Base-by-base conservation (phyloP, 2,888 invertebrate genomes). In the Phaonia tiefii region DNA sequence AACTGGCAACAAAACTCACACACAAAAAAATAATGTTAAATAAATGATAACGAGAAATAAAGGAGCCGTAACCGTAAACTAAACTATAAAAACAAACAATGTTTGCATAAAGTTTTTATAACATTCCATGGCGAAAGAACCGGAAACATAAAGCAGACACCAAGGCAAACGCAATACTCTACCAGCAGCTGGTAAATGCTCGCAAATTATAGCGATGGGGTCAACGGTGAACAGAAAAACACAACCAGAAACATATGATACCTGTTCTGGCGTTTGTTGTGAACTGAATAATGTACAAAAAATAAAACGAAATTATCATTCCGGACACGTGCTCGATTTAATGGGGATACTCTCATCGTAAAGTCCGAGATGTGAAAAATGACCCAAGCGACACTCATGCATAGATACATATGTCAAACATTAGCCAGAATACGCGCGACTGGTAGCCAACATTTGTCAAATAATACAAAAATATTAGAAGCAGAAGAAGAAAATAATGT, bases 51-150 rank as follows among this genome's bases (percentile, higher is more conserved):
- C 42, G 22, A 58, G n/a, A 26, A 54, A 39, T n/a, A 42, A 69
- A 42, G 54, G 54, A 54, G n/a, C n/a, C n/a, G n/a, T 69, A 69
- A 69, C 22, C 39, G 54, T 54, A 51, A 39, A 54, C 37, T 51
- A 11, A 51, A 67, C 31, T 31, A 67, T 49, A 49, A 49, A 67
- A 63, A 54, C 2, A 37, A 69, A 46, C 25, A 69, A 54, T 42
- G 54, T 69, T 69, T 69, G 20, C 54, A 54, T 54, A 69, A 69
- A 69, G 25, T 69, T 54, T 69, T 51, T 54, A 39, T 39, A 8
- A 37, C 39, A 69, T 54, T 39, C 42, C 7, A 60, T 22, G 31
- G 20, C 37, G 15, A 20, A 11, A 10, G 17, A 60, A 31, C 7
- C 31, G 54, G 37, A 20, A 22, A 25, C 4, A 2, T 49, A 58